Conservation (phyloP, 2,797 vertebrate genomes). For the Muscicapa comitata region DNA sequence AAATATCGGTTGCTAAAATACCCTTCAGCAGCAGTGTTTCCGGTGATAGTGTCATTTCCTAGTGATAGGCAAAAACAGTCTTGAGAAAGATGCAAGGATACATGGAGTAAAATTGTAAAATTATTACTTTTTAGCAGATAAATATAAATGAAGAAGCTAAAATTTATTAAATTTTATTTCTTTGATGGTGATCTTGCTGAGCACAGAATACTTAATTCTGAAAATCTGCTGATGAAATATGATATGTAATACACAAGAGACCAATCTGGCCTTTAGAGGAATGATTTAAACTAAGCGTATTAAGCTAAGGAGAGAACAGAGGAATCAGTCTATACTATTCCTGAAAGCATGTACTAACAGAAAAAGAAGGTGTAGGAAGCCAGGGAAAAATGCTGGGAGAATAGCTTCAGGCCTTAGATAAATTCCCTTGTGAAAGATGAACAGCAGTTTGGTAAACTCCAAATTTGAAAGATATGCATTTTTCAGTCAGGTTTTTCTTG, state of each 20-base stretch:
- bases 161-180: not conserved
- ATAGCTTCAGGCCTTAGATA: not conserved
- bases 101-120: not conserved
- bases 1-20: not conserved
- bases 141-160: not conserved
- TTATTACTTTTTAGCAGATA: not conserved
- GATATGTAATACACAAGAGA: not conserved
- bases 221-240: not conserved
- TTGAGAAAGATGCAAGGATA: not conserved
- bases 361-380: not conserved
- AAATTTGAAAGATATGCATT: not conserved
- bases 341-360: not conserved
- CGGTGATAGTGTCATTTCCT: not conserved
- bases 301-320: not conserved
- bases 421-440: not conserved
- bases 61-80: not conserved
- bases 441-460: not conserved
- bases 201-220: not conserved
- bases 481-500: not conserved
- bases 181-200: not conserved
- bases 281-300: not conserved
- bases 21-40: not conserved
- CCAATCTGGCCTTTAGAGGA: not conserved
- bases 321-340: not conserved
- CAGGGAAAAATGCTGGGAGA: not conserved